Conservation (phyloP, 2,797 vertebrate genomes). For the Sebastes kiyomatsui region DNA sequence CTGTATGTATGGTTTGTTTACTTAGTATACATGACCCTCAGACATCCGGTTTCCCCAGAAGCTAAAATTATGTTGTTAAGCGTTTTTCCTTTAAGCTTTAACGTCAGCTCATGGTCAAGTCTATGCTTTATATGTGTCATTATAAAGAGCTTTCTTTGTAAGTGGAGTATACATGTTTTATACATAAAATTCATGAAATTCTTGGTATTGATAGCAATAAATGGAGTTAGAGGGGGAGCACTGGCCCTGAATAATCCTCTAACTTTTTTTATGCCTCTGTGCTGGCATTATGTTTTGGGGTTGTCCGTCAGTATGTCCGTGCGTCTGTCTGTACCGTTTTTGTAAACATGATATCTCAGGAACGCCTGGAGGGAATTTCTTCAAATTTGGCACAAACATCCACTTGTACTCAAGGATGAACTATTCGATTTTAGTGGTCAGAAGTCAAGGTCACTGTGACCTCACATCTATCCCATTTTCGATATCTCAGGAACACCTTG, state of each 20-base stretch:
- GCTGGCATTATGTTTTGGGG: no score
- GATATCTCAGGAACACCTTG: no score
- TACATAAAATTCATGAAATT: not conserved
- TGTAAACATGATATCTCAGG: no score
- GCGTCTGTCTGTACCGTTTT: no score
- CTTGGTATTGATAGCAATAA: not conserved
- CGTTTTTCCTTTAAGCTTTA: not conserved
- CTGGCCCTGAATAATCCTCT: not conserved
- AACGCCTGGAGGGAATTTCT: no score
- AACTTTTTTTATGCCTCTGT: no score
- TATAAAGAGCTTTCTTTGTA: not conserved
- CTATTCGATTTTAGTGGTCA: no score
- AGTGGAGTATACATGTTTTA: not conserved
- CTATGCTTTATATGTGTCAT: not conserved
- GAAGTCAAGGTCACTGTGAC: no score
- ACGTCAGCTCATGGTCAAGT: not conserved
- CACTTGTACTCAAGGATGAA: no score
- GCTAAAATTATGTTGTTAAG: not conserved
- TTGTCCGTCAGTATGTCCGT: no score
- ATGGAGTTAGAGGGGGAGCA: not conserved
- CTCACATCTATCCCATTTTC: no score
- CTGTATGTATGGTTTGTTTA: not conserved
- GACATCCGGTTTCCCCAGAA: not conserved
- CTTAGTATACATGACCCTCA: not conserved
- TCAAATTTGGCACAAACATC: accelerated